Percentiles rank a stretch among this genome's conserved stretches.
These are phyloP conservation scores for Glaucomys volans DNA, from an alignment of 2,113 vertebrate species.

Conservation along the genomic window DNA sequence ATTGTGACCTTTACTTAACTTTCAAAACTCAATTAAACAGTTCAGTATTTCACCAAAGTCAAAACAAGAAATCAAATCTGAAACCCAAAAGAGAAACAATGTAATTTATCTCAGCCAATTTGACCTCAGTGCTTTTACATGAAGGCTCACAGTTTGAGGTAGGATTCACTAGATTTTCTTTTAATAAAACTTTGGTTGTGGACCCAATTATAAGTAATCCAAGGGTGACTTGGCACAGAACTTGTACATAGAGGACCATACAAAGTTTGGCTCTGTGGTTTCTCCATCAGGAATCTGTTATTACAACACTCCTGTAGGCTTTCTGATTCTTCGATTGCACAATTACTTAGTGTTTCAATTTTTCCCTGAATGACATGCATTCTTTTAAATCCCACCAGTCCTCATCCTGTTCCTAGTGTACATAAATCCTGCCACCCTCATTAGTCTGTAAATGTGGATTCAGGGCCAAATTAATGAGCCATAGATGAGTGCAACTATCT, in stretches of 20 bases:
- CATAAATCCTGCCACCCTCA: no score
- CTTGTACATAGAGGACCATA: constrained; percentile 83
- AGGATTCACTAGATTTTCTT: constrained; percentile 84
- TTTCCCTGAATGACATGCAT: not conserved
- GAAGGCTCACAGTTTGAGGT: constrained; percentile 67
- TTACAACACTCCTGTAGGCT: constrained; percentile 88
- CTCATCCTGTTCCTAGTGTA: no score
- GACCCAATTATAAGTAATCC: constrained; percentile 79
- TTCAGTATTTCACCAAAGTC: constrained; percentile 2
- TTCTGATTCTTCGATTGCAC: constrained; percentile 87
- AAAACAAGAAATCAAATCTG: not conserved
- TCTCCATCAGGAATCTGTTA: constrained; percentile 85
- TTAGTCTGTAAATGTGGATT: not conserved
- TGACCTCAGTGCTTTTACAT: constrained; percentile 88
- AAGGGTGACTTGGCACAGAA: constrained; percentile 84
- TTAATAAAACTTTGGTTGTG: constrained; percentile 84
- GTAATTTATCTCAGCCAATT: constrained; percentile 90
- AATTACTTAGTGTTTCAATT: not conserved
- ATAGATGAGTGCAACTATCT: not conserved
- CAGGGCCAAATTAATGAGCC: not conserved
- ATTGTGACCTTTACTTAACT: not conserved
- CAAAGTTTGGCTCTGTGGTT: constrained; percentile 86
- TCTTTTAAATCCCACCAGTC: not conserved
- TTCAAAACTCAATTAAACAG: not conserved
- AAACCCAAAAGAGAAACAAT: not conserved